These are phyloP conservation scores for Gari tellinella DNA, from an alignment of 2,888 invertebrate genomes.

Conservation along the genomic window DNA sequence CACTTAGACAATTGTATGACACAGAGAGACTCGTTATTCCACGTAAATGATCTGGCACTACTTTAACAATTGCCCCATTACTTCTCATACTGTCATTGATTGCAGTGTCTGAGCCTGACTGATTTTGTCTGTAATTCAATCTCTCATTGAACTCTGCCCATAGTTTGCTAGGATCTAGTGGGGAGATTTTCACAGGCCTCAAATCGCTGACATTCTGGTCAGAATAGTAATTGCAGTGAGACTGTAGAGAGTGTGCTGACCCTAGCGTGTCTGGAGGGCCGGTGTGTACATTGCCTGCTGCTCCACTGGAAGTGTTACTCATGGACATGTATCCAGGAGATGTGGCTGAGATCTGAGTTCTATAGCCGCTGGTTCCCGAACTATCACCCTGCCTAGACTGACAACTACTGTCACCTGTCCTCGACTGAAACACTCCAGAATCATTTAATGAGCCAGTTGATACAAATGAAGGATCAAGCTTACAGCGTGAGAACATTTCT, in stretches of 20 bases:
- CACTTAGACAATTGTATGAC: slow-evolving; percentile 32
- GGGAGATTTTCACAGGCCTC: slow-evolving; percentile 59
- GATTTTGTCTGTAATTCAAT: not conserved
- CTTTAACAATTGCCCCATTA: slow-evolving; percentile 20
- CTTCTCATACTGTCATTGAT: slow-evolving; percentile 6
- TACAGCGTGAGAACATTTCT: slow-evolving; percentile 57
- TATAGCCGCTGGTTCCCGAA: too few relatives aligned
- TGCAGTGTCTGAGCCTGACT: slow-evolving; percentile 16
- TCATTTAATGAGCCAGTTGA: slow-evolving; percentile 46
- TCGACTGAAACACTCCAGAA: slow-evolving; percentile 6
- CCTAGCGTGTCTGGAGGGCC: too few relatives aligned
- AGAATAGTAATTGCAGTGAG: too few relatives aligned
- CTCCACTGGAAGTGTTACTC: too few relatives aligned
- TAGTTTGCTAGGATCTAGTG: slow-evolving; percentile 67
- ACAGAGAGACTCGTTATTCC: slow-evolving; percentile 52
- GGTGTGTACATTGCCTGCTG: too few relatives aligned
- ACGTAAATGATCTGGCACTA: slow-evolving; percentile 38
- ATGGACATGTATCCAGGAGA: too few relatives aligned
- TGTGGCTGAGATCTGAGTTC: too few relatives aligned
- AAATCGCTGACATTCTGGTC: slow-evolving; percentile 3
- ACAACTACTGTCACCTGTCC: too few relatives aligned
- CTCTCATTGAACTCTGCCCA: slow-evolving; percentile 62
- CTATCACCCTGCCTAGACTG: too few relatives aligned
- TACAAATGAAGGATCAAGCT: slow-evolving; percentile 45
- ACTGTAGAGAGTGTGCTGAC: too few relatives aligned